Conservation (phyloP, 2,888 invertebrate genomes). For the Philonicus albiceps region DNA sequence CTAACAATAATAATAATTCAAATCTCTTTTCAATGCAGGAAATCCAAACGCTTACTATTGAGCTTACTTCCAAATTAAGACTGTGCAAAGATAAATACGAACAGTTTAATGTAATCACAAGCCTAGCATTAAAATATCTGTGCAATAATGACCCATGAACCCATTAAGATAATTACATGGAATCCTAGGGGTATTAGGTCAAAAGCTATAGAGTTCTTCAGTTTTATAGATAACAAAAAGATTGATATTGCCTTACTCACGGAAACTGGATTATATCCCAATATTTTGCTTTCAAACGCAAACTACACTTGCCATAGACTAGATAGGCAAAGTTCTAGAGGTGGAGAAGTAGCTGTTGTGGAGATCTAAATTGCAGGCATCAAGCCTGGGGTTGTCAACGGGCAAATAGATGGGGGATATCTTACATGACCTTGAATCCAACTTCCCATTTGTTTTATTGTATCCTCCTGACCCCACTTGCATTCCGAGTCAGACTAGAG, state of each 20-base stretch:
- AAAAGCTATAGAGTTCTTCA: conserved; percentile 27
- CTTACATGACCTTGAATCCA: conserved; percentile 4
- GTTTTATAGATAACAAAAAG: conserved; percentile 28
- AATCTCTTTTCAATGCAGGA: too few species aligned
- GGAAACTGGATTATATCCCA: conserved; percentile 44
- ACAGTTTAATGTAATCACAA: too few species aligned
- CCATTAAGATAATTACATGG: conserved; percentile 22
- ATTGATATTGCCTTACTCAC: conserved; percentile 44
- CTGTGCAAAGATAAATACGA: too few species aligned
- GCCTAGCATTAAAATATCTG: background rate
- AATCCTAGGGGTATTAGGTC: conserved; percentile 31
- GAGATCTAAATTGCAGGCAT: conserved; percentile 38
- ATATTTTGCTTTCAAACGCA: conserved; percentile 37
- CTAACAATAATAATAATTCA: too few species aligned
- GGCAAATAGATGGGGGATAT: conserved; percentile 42
- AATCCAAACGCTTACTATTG: too few species aligned
- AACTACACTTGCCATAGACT: conserved; percentile 42
- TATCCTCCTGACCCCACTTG: too few species aligned
- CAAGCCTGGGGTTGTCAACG: conserved; percentile 24
- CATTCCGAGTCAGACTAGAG: too few species aligned
- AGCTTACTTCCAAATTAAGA: too few species aligned
- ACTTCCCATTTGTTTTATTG: conserved; percentile 1
- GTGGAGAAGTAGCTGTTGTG: conserved; percentile 43
- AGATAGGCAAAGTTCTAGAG: conserved; percentile 43
- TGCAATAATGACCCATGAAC: background rate